Base-by-base conservation (phyloP, 2,113 vertebrate species). In the Rhombomys opimus region DNA sequence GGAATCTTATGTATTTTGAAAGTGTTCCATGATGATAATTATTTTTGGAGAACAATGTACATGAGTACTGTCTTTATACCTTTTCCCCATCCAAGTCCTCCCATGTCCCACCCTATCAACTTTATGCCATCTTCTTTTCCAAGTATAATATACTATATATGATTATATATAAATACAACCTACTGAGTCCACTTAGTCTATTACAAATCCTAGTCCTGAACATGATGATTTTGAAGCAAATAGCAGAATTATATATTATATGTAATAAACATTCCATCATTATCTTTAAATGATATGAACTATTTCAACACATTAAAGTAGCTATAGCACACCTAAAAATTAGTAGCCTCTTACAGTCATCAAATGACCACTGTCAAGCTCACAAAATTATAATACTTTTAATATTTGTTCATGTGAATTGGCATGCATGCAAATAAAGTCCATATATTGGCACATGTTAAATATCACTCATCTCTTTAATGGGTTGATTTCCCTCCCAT, bases 181-280 rank as follows among this genome's bases (percentile, higher is more conserved):
- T 67, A 27, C 65, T 30, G 10, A 67, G 65, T 32, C 65, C 65
- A 67, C 30, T 67, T 30, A 23, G 25, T 67, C 23, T 81, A 52
- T 82, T 91, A 11, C 23, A 12, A 18, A 54, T 50, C n/a, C 4
- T 23, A 75, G 30, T 57, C 7, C 20, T 25, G 78, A 27, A 25
- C n/a, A 52, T 81, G 57, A 92, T 88, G 38, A 82, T 82, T 88
- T 92, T 73, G 27, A 87, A 87, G 38, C 23, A 94, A 75, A 59
- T 87, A 9, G 75, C 23, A 65, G 30, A n/a, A 81, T 80, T n/a
- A n/a, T n/a, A 73, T 76, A 46, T 46, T 52, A 52, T 77, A 77
- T 77, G 13, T 77, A 77, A 50, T 25, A n/a, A 81, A n/a, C 32
- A 81, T 57, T 59, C n/a, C 50, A 54, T 77, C 27, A 50, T 81